A percentile compares a stretch with the other conserved stretches of the same genome.
These are phyloP conservation scores for Nannobrachium achirus DNA, from an alignment of 2,113 vertebrate genomes.

Conservation along the genomic window DNA sequence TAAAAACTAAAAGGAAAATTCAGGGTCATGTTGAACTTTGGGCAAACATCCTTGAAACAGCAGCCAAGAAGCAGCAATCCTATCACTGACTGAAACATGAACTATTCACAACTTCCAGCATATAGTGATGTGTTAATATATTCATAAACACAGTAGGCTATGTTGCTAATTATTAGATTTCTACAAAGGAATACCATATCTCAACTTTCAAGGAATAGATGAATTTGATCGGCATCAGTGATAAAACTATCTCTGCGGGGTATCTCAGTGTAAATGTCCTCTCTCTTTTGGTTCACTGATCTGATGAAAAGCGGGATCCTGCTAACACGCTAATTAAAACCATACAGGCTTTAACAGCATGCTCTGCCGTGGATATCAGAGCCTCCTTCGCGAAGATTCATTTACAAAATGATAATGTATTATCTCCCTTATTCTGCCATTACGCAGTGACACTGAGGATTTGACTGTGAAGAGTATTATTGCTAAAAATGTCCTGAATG, in stretches of 20 bases:
- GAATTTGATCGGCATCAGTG: constrained; percentile 41
- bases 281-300: constrained; percentile 35
- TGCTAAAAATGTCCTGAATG: constrained; percentile 26
- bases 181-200: constrained; percentile 44
- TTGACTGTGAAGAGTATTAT: constrained; percentile 34
- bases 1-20: not conserved
- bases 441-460: not conserved
- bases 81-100: constrained; percentile 11
- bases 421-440: constrained; percentile 37
- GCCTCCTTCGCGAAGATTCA: constrained; percentile 37
- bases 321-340: constrained; percentile 71
- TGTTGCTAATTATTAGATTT: constrained; percentile 45
- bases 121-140: constrained; percentile 22
- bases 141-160: constrained; percentile 37
- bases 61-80: not conserved
- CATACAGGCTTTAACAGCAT: constrained; percentile 57
- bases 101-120: constrained; percentile 4
- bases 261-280: constrained; percentile 43
- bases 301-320: constrained; percentile 60
- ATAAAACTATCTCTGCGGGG: constrained; percentile 51
- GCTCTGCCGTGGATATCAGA: constrained; percentile 54
- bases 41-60: constrained; percentile 1
- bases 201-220: constrained; percentile 36
- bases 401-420: constrained; percentile 42
- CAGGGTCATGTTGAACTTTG: constrained; percentile 12